These are phyloP conservation scores for Pica pica DNA, from an alignment of 2,113 vertebrate species.

Conservation along the genomic window DNA sequence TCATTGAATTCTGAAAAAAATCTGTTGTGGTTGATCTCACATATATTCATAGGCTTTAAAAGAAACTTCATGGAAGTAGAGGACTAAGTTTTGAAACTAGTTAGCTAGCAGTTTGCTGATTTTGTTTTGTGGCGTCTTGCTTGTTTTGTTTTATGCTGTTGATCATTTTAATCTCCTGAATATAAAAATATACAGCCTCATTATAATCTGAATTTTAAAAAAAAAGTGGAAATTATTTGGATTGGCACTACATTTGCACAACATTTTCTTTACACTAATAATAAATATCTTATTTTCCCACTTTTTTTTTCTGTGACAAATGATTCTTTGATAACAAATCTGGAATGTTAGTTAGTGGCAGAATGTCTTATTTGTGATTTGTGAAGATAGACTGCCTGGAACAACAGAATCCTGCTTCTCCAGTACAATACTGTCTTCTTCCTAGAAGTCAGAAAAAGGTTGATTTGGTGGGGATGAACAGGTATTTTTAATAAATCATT, in stretches of 20 bases:
- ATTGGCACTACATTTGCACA: neutral
- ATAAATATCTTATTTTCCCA: neutral
- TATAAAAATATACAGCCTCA: neutral
- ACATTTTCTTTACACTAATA: neutral
- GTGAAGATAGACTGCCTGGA: neutral
- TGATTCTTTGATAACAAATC: neutral
- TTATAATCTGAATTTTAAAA: neutral
- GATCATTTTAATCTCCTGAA: neutral
- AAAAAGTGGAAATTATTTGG: accelerated
- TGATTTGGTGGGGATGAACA: neutral
- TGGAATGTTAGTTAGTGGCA: neutral
- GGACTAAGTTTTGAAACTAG: neutral
- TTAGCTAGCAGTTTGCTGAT: neutral
- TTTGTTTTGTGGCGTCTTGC: accelerated
- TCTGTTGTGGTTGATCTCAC: neutral
- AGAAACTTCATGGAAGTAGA: neutral
- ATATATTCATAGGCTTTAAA: neutral
- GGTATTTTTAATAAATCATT: neutral
- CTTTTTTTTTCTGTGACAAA: neutral
- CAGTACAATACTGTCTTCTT: neutral
- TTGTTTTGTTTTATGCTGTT: neutral
- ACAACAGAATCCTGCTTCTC: neutral
- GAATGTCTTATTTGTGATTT: neutral
- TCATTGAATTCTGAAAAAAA: neutral
- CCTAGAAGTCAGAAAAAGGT: neutral